A percentile compares a stretch with the other conserved stretches of the same genome.
phyloP scores from a whole-genome alignment of 2,888 invertebrate species.

The Amphipyra berbera region DNA sequence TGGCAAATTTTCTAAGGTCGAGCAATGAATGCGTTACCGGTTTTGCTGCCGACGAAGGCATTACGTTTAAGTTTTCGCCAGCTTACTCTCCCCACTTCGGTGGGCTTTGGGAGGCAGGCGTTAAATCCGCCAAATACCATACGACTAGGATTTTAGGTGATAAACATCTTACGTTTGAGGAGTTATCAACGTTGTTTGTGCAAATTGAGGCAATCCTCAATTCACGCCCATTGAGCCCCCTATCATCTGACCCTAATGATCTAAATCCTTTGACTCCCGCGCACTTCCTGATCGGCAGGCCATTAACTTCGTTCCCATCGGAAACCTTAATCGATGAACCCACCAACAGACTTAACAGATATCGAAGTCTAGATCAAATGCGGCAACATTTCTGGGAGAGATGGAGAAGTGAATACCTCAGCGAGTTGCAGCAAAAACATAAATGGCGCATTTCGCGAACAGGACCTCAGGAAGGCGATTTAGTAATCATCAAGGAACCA shows the following conservation, averaged over 20 bases:
- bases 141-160: not conserved
- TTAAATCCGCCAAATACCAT: not conserved
- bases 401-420: slow-evolving; percentile 4
- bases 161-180: slow-evolving; percentile 1
- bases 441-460: too few species aligned
- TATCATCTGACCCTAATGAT: slow-evolving; percentile 5
- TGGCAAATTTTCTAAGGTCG: not conserved
- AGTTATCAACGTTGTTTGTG: not conserved
- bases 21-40: not conserved
- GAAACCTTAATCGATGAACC: not conserved
- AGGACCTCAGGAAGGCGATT: too few species aligned
- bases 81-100: too few species aligned
- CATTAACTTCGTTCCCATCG: not conserved
- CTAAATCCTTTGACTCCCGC: slow-evolving; percentile 2
- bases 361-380: not conserved
- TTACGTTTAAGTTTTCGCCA: not conserved
- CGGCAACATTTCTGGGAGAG: slow-evolving; percentile 8
- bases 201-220: slow-evolving; percentile 9
- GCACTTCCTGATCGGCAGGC: slow-evolving; percentile 1
- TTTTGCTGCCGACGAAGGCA: not conserved
- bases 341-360: not conserved
- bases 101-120: too few species aligned
- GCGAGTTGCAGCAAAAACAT: not conserved
- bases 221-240: too few species aligned
- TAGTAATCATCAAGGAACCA: too few species aligned